Base-by-base conservation (phyloP, 2,113 vertebrate species). In the Xenus cinereus region DNA sequence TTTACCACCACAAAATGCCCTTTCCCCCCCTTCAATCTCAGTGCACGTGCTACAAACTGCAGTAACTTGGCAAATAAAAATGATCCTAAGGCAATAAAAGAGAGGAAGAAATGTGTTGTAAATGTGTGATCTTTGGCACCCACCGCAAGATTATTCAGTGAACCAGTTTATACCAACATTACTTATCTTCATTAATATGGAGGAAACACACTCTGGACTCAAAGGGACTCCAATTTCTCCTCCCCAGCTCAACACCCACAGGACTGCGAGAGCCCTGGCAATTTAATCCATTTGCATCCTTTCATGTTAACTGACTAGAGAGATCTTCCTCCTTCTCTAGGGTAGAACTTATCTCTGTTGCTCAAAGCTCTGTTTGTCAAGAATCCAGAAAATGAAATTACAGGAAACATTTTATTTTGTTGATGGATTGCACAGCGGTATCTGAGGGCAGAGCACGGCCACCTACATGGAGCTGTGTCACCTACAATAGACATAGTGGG, bases 61-160 rank as follows among this genome's bases (percentile, higher is more conserved):
- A 23, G 60, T 72, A 75, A 56, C 22, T 16, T 82, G 35, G 64
- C 48, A 87, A 92, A 82, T 57, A 54, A 75, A 82, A 89, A 66
- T 26, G 30, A 76, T 22, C 56, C 72, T 3, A 53, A 62, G 43
- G 82, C 76, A 82, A 90, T 77, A 85, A 89, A 80, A 77, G 30
- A 79, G 62, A 82, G 12, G 48, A 90, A 87, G 73, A 87, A 87
- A 90, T 12, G 11, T 2, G 3, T 23, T 74, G 46, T 71, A 87
- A 93, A 77, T 24, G 54, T n/a, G 37, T 79, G 80, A 95, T 90
- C 93, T 93, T 78, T 93, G 91, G 45, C 60, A 94, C 45, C 48
- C 27, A n/a, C 45, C 26, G 1, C 10, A 60, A 62, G 28, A 63
- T 90, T 87, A 67, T 74, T 50, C 80, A 85, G 74, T 54, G 32